These are phyloP conservation scores for Tetramorium simillimum DNA, from an alignment of 1,140 invertebrate genomes.

Conservation along the genomic window DNA sequence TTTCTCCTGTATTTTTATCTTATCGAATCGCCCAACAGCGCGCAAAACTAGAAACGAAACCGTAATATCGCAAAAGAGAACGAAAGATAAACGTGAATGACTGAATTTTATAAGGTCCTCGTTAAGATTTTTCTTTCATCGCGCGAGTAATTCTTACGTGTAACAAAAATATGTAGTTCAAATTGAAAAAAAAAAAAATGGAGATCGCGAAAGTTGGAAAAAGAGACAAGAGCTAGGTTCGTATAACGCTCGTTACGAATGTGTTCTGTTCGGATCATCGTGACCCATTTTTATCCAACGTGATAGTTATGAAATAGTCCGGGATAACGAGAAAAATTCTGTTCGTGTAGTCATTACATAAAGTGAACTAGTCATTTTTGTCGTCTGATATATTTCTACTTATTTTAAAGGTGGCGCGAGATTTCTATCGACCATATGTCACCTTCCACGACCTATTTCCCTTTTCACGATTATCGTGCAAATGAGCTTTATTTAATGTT, in stretches of 20 bases:
- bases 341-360: neutral
- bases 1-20: neutral
- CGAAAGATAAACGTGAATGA: constrained; percentile 11
- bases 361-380: constrained; percentile 15
- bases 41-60: neutral
- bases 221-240: constrained; percentile 6
- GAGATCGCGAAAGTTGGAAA: neutral
- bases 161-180: neutral
- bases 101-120: constrained; percentile 26
- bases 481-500: neutral
- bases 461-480: neutral
- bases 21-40: constrained; percentile 17
- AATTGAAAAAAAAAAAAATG: constrained; percentile 11
- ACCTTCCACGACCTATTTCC: neutral
- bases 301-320: constrained; percentile 36
- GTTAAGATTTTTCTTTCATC: neutral
- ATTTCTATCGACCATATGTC: neutral
- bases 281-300: constrained; percentile 41
- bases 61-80: neutral
- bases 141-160: constrained; percentile 16
- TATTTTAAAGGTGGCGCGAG: neutral
- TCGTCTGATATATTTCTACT: constrained; percentile 10
- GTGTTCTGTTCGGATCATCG: constrained; percentile 43
- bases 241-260: constrained; percentile 39
- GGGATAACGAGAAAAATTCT: constrained; percentile 43